Conservation (phyloP, 2,888 invertebrate species). For the Drosophila tanythrix region DNA sequence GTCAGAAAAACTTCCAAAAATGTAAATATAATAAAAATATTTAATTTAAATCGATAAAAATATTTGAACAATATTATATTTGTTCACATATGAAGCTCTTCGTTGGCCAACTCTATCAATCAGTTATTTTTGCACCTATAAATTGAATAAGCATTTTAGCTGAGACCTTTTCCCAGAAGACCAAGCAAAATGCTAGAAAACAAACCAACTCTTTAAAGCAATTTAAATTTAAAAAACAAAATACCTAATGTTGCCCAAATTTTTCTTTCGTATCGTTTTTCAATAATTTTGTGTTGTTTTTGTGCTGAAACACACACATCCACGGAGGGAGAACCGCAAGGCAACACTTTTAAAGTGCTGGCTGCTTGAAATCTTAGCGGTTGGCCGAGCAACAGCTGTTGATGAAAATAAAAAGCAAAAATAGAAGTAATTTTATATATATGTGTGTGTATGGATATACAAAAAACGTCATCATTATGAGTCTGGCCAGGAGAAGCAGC, state of each 20-base stretch:
- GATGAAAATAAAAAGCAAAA: conserved; percentile 34
- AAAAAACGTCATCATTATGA: conserved; percentile 65
- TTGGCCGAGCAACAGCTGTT: conserved; percentile 73
- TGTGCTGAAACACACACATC: neutral
- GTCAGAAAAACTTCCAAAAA: neutral
- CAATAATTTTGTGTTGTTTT: conserved; percentile 4
- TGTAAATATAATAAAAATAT: neutral
- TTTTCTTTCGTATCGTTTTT: conserved; percentile 6
- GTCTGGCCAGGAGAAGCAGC: conserved; percentile 33
- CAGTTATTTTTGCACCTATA: neutral
- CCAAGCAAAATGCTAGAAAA: neutral
- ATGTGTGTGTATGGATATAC: conserved; percentile 9
- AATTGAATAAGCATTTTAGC: neutral
- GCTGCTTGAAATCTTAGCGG: conserved; percentile 47
- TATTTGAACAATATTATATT: neutral
- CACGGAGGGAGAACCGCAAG: conserved; percentile 53
- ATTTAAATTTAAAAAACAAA: conserved; percentile 16
- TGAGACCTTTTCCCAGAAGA: neutral
- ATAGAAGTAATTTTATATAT: conserved; percentile 13
- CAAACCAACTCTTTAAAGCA: conserved; percentile 31
- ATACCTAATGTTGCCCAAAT: neutral
- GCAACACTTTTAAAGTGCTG: conserved; percentile 63
- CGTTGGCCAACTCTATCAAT: neutral
- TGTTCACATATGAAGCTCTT: neutral
- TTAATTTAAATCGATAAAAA: neutral